Evolutionary conservation across 1,140 invertebrate genomes (phyloP).

Genomic region (Caerostris darwini): DNA sequence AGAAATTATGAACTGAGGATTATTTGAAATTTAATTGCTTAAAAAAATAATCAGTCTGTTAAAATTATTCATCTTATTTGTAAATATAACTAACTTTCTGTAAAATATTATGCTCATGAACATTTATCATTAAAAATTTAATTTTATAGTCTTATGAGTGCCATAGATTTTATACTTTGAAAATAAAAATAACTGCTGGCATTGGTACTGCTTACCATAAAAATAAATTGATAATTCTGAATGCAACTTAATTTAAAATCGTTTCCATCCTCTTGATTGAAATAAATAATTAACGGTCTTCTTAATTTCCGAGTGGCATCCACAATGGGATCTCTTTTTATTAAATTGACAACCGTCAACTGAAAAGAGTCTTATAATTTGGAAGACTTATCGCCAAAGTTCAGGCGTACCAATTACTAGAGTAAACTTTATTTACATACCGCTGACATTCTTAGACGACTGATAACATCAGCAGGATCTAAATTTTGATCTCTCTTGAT

Average conservation of each 20-base stretch:
- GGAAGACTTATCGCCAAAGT: constrained; percentile 12
- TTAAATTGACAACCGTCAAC: neutral
- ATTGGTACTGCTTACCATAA: no score
- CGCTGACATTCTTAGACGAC: neutral
- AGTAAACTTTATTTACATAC: neutral
- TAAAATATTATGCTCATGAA: no score
- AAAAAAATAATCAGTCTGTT: no score
- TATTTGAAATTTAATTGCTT: no score
- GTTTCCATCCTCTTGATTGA: neutral
- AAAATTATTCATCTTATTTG: no score
- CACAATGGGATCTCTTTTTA: neutral
- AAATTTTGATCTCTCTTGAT: constrained; percentile 38
- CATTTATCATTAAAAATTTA: no score
- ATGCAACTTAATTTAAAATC: neutral
- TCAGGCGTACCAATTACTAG: neutral
- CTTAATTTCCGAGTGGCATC: neutral
- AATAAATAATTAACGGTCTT: neutral
- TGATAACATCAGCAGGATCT: neutral
- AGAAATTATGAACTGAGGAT: no score
- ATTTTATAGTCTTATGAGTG: no score
- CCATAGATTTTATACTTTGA: no score
- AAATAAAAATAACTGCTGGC: no score
- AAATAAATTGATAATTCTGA: no score
- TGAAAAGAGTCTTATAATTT: constrained; percentile 12
- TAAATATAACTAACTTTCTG: no score